Evolutionary conservation across 2,888 invertebrate genomes (phyloP).

Genomic region (Archips xylosteana): DNA sequence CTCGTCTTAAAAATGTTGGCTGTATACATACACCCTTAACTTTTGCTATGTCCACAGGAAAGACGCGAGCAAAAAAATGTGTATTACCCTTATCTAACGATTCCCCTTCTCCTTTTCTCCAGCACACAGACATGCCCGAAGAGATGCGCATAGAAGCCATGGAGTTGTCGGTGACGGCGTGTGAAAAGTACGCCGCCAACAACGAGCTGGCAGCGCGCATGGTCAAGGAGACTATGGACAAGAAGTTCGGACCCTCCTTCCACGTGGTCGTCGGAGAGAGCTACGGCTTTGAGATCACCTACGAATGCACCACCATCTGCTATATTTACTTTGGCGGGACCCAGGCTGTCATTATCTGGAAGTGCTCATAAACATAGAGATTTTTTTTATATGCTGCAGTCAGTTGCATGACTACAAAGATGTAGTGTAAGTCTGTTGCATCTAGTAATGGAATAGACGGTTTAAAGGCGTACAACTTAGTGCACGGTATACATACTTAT

Average conservation of each 20-base stretch:
- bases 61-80: too few species aligned
- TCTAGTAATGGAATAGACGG: neutral
- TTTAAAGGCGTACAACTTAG: neutral
- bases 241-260: slow-evolving; percentile 97
- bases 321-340: slow-evolving; percentile 97
- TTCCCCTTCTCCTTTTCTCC: slow-evolving; percentile 49
- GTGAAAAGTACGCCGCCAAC: slow-evolving; percentile 95
- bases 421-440: neutral
- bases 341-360: slow-evolving; percentile 95
- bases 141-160: slow-evolving; percentile 96
- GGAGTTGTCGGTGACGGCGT: slow-evolving; percentile 96
- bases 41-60: too few species aligned
- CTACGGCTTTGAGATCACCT: slow-evolving; percentile 96
- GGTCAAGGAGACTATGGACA: slow-evolving; percentile 98
- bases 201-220: slow-evolving; percentile 96
- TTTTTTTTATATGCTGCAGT: neutral
- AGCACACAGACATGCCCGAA: slow-evolving; percentile 97
- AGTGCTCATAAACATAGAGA: slow-evolving; percentile 87
- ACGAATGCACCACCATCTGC: slow-evolving; percentile 94
- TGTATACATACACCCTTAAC: too few species aligned
- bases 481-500: neutral
- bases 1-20: too few species aligned
- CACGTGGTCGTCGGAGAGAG: slow-evolving; percentile 98
- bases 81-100: too few species aligned
- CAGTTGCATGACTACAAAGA: neutral